Evolutionary conservation across 2,113 vertebrate genomes (phyloP).

Genomic region (Cromileptes altivelis): DNA sequence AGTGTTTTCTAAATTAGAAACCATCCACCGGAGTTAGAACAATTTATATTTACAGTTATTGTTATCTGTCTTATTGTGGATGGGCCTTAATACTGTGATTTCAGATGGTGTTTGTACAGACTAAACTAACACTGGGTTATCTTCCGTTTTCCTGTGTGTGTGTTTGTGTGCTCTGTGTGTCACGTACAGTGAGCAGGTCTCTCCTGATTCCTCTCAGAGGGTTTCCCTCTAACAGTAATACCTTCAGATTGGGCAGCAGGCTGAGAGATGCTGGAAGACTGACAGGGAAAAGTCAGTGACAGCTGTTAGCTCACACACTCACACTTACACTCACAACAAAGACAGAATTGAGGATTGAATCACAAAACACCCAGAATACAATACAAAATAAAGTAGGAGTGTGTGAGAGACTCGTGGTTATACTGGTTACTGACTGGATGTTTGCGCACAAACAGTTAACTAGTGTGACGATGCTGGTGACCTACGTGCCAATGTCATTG

Average conservation of each 20-base stretch:
- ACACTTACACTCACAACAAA: not conserved
- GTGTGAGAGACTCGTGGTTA: not conserved
- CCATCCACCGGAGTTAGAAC: too few species aligned
- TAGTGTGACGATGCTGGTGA: not conserved
- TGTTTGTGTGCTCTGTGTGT: not conserved
- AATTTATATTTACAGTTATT: too few species aligned
- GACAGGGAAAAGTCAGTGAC: constrained; percentile 55
- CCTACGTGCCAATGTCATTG: constrained; percentile 94
- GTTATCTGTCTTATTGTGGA: too few species aligned
- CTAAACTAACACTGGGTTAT: too few species aligned
- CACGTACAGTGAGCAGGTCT: constrained; percentile 91
- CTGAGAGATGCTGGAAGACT: constrained; percentile 92
- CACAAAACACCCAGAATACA: not conserved
- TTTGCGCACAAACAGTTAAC: not conserved
- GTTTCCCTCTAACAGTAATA: constrained; percentile 93
- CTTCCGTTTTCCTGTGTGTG: not conserved
- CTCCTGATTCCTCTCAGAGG: constrained; percentile 93
- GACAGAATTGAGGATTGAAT: not conserved
- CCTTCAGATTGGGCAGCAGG: constrained; percentile 90
- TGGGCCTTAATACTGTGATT: too few species aligned
- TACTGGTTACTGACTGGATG: not conserved
- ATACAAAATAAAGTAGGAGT: not conserved
- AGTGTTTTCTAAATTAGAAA: too few species aligned
- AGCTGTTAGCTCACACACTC: not conserved
- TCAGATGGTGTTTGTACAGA: too few species aligned